Base-by-base conservation (phyloP, 2,797 vertebrate genomes). In the Paedocypris micromegethes region DNA sequence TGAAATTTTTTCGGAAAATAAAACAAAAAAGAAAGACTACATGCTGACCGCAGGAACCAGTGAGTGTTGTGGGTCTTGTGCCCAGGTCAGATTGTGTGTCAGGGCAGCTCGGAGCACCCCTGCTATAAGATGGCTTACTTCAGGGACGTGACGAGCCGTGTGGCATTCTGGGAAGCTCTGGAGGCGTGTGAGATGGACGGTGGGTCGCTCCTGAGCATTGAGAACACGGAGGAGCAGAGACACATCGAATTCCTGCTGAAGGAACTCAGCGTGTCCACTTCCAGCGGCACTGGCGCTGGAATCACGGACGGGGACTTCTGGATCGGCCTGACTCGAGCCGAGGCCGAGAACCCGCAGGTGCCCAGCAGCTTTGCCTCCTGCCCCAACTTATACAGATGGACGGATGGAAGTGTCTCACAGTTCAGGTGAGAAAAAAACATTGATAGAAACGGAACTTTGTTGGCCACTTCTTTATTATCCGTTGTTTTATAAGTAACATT, bases 101-200 rank as follows among this genome's bases (percentile, higher is more conserved):
- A 91, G 5, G 84, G 89, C 0, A 90, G 86, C 42, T 73, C 84
- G 0, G 88, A 88, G 60, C 86, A 43, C 4, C 91, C 90, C 0
- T 98, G 95, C 83, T 98, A 98, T 81, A 97, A 98, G 68, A 91
- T 98, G 2, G 96, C 95, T 0, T 97, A 96, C 77, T 98, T 98
- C 84, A 93, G 92, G 0, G 93, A 97, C 3, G 81, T 97, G 76
- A 89, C 92, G 0, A 93, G 94, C 51, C 90, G 96, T 0, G 92
- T 98, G 37, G 92, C 92, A 6, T 98, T 97, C 74, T 81, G 83
- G 64, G 95, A 97, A 77, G 96, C 96, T 0, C 80, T 76, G 3
- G 88, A 90, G 64, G 93, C 92, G 2, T 98, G 95, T 37, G 87
- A 91, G 79, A 89, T 91, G 3, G 94, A 95, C 3, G 89, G 87